A percentile compares a stretch with the other conserved stretches of the same genome.
phyloP scores from a whole-genome alignment of 2,797 vertebrate species.

The Liasis olivaceus region DNA sequence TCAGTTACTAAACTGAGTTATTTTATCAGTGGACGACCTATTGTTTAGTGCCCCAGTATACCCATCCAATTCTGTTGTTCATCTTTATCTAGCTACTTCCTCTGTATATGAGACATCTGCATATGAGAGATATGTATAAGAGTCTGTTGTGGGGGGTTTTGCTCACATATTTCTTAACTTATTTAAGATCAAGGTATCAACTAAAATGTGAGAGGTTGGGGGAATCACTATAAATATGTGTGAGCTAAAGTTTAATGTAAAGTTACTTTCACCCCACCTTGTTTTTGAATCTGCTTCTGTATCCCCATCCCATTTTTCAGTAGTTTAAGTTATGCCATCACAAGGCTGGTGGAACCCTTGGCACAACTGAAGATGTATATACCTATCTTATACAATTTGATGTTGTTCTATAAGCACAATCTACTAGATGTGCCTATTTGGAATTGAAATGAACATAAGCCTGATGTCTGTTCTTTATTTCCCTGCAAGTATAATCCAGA shows the following conservation, averaged over 20 bases:
- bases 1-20: background rate
- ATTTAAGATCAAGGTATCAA: background rate
- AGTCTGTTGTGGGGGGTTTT: background rate
- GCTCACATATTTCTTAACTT: background rate
- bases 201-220: background rate
- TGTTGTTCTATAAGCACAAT: background rate
- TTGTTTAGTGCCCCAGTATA: background rate
- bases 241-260: background rate
- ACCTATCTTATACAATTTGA: background rate
- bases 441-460: background rate
- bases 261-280: background rate
- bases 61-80: background rate
- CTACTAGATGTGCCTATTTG: background rate
- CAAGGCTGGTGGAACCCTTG: background rate
- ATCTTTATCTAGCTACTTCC: background rate
- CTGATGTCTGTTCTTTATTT: background rate
- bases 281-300: background rate
- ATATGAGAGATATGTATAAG: background rate
- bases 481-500: background rate
- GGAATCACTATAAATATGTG: background rate
- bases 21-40: background rate
- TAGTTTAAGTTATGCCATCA: background rate
- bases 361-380: background rate
- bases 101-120: background rate
- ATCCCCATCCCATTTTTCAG: background rate